Conservation (phyloP, 2,797 vertebrate genomes). For the Champsocephalus esox region DNA sequence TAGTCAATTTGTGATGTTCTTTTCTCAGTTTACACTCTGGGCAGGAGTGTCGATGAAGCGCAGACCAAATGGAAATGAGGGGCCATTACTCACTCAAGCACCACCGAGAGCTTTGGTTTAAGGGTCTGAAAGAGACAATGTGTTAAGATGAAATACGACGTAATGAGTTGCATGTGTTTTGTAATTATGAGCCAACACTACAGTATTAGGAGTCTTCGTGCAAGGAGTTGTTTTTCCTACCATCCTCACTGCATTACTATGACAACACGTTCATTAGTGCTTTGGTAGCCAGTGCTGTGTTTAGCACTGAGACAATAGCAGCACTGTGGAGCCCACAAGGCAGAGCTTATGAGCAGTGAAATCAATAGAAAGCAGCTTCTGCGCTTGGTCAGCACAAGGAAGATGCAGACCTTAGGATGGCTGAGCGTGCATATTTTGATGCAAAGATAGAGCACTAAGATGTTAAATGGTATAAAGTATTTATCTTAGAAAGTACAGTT, state of each 20-base stretch:
- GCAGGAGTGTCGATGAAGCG: slow-evolving; percentile 27
- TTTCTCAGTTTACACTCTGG: slow-evolving; percentile 44
- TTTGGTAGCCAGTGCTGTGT: slow-evolving; percentile 71
- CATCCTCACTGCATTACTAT: slow-evolving; percentile 85
- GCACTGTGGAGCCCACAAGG: slow-evolving; percentile 66
- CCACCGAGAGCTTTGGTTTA: slow-evolving; percentile 24
- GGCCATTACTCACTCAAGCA: slow-evolving; percentile 37
- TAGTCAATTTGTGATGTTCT: slow-evolving; percentile 45
- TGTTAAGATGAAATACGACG: slow-evolving; percentile 39
- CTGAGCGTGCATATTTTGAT: slow-evolving; percentile 49
- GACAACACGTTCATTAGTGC: slow-evolving; percentile 85
- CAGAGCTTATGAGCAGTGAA: slow-evolving; percentile 57
- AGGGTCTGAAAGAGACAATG: slow-evolving; percentile 40
- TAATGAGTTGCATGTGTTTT: slow-evolving; percentile 56
- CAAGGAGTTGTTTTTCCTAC: slow-evolving; percentile 78
- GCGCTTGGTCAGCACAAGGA: slow-evolving; percentile 65
- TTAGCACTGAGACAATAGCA: slow-evolving; percentile 78
- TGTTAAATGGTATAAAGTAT: slow-evolving; percentile 10
- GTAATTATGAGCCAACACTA: slow-evolving; percentile 67
- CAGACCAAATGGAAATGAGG: slow-evolving; percentile 32
- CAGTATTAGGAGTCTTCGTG: slow-evolving; percentile 68
- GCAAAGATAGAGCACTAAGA: slow-evolving; percentile 28
- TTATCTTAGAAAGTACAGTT: not conserved
- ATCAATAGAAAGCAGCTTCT: slow-evolving; percentile 65
- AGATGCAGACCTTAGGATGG: slow-evolving; percentile 31